Base-by-base conservation (phyloP, 2,888 invertebrate species). In the Sphecodes monilicornis region DNA sequence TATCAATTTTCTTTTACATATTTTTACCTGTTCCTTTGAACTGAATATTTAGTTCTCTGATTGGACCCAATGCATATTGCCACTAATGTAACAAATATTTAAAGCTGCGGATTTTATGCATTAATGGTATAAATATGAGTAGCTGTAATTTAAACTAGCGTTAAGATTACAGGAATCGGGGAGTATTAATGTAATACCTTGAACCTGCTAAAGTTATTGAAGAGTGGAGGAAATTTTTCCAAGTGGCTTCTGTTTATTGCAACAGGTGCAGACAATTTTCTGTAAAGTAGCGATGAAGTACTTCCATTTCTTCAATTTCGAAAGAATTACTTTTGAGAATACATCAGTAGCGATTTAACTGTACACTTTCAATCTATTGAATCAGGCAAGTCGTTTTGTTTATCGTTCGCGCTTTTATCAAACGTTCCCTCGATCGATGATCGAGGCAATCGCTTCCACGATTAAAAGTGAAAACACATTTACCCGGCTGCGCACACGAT, bases 381-480 rank as follows among this genome's bases (percentile, higher is more conserved):
- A 46, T 32, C 39, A n/a, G 4, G 11, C 26, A 16, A 26, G 32
- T 18, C 41, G 50, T 70, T 50, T 71, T 43, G 54, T 50, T 46
- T 68, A 64, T 36, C 46, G 13, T 18, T 32, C 43, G 6, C 39
- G 18, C n/a, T 13, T n/a, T 22, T 29, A 18, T 46, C 18, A 74
- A 64, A 54, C 39, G 11, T 43, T 29, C 64, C 26, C 70, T 29
- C 4, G 41, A 11, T 13, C n/a, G 54, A 54, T 54, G 54, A 5
- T 57, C 57, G 22, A 6, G n/a, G 43, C 11, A 36, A 29, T 50
- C 74, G 82, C 5, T 76, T 60, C 54, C 66, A 22, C 66, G 22
- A 66, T 66, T 66, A 36, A 66, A 83, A 83, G 76, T 76, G 57
- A 72, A 57, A 80, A 54, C 41, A 32, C 81, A 26, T 57, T 73